Conservation (phyloP, 2,888 invertebrate species). For the Acleris cristana region DNA sequence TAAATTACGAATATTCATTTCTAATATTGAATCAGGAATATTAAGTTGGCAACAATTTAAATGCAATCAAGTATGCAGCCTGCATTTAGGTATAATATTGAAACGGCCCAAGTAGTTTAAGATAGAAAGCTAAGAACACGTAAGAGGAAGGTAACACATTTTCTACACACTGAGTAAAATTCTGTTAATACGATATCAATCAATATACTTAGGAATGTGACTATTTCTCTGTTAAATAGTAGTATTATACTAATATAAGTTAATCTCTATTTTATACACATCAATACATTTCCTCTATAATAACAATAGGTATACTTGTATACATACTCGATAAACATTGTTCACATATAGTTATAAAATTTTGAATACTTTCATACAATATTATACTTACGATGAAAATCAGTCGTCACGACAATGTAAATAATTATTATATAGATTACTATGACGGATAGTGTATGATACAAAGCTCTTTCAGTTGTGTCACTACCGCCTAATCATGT, state of each 20-base stretch:
- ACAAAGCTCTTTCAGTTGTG: conserved; percentile 60
- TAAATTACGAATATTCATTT: background rate
- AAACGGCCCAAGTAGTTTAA: background rate
- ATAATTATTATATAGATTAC: conserved; percentile 44
- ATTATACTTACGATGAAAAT: conserved; percentile 75
- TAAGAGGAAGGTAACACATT: conserved; percentile 31
- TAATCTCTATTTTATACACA: conserved; percentile 54
- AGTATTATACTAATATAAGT: conserved; percentile 54
- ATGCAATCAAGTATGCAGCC: background rate
- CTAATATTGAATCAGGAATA: background rate
- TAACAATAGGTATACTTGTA: conserved; percentile 62
- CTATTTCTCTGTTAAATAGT: conserved; percentile 47
- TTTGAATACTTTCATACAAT: conserved; percentile 56
- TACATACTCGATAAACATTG: conserved; percentile 64
- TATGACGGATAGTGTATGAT: conserved; percentile 56
- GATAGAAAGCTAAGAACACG: conserved; percentile 30
- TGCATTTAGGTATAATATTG: background rate
- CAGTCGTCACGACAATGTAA: conserved; percentile 64
- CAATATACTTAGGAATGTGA: conserved; percentile 25
- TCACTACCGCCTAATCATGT: background rate
- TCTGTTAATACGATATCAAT: conserved; percentile 30
- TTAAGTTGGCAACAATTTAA: background rate
- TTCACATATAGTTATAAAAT: conserved; percentile 68
- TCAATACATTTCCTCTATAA: conserved; percentile 58
- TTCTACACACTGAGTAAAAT: conserved; percentile 30